These are phyloP conservation scores for Dasyprocta punctata DNA, from an alignment of 2,113 vertebrate genomes.

Conservation along the genomic window DNA sequence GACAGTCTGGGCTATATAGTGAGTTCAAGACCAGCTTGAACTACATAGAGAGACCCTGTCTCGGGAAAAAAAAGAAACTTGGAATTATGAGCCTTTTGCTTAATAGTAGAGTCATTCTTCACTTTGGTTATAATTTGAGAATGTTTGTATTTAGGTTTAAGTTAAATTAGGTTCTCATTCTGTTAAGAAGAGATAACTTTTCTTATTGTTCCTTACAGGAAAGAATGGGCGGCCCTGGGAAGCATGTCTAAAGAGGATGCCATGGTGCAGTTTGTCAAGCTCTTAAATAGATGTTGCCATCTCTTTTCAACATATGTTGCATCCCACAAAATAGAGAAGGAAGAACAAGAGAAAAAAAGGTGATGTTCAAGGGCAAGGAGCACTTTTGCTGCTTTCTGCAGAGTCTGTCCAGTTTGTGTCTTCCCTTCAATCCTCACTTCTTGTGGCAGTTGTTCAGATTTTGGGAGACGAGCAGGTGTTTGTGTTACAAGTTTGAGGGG, in stretches of 20 bases:
- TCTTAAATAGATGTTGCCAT: conserved; percentile 96
- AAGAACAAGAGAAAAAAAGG: conserved; percentile 98
- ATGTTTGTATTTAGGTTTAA: neutral
- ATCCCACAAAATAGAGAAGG: conserved; percentile 98
- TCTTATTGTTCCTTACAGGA: conserved; percentile 86
- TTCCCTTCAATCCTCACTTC: neutral
- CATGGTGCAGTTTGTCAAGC: conserved; percentile 96
- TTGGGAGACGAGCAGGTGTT: neutral
- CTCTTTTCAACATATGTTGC: conserved; percentile 96
- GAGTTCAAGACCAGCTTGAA: neutral
- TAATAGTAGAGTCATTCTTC: neutral
- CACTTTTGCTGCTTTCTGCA: neutral
- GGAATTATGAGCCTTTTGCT: neutral
- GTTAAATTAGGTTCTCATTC: neutral
- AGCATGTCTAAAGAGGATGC: conserved; percentile 95
- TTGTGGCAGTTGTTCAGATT: neutral
- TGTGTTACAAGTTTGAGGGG: neutral
- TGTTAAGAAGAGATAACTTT: neutral
- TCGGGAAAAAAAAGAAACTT: neutral
- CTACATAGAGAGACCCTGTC: neutral
- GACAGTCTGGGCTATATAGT: neutral
- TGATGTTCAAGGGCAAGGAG: conserved; percentile 74
- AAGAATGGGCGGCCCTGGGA: conserved; percentile 96
- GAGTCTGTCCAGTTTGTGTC: neutral
- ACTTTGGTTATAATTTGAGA: conserved; percentile 36